Base-by-base conservation (phyloP, 2,888 invertebrate species). In the Aphidoletes aphidimyza region DNA sequence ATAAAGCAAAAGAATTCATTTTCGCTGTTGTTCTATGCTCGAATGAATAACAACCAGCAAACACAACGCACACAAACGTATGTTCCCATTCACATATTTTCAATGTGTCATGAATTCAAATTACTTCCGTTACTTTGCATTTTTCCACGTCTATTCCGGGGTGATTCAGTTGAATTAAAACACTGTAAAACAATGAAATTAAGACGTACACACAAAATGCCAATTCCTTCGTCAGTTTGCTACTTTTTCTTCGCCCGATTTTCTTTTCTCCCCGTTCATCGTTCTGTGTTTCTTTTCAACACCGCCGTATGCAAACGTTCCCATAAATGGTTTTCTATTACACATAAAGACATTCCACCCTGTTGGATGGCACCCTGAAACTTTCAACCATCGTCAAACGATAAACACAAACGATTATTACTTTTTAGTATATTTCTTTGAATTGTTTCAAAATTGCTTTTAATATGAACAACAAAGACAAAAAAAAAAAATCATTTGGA, bases 61-160 rank as follows among this genome's bases (percentile, higher is more conserved):
- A 54, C 22, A 54, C 69, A 69, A 39, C 39, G 11, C 11, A 39
- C 39, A 39, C 6, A 39, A 39, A 11, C 39, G 5, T 39, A 39
- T 54, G 6, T 47, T 9, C 47, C 54, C 54, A 54, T 54, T 22
- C 54, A 3, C 54, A 54, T 22, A n/a, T n/a, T n/a, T n/a, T 54
- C 54, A 69, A 69, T 30, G 69, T 69, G 69, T 30, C 69, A 69
- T 69, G 69, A 69, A 69, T 69, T 69, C 69, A 69, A 69, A 69
- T 69, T 69, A 69, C 34, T 69, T 69, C 69, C 69, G 69, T 69
- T 14, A 30, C 69, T 69, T 69, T 69, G 69, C 26, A 69, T 69
- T 69, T 19, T 30, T 69, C 30, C 69, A 69, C n/a, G 11, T 69
- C 34, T 42, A 9, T 14, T 42, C 14, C 14, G 8, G 14, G 8